Conservation (phyloP, 2,888 invertebrate genomes). For the Epiblema foenella region DNA sequence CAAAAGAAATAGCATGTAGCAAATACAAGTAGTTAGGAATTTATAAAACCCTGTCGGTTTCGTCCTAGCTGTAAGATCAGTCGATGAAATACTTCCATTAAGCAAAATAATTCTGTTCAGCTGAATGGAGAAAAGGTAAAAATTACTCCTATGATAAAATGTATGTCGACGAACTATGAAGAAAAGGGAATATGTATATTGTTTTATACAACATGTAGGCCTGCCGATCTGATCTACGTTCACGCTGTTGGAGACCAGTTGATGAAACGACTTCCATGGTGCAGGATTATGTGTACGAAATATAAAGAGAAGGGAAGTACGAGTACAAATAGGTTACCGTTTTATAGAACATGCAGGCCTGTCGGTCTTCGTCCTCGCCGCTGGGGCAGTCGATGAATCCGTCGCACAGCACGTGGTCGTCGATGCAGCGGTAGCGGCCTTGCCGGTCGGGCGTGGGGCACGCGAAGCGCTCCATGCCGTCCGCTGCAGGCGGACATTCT, state of each 20-base stretch:
- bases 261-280: no score
- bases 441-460: constrained; percentile 96
- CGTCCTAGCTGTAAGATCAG: no score
- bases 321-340: constrained; percentile 87
- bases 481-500: constrained; percentile 97
- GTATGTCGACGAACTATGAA: not conserved
- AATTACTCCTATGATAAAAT: not conserved
- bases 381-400: constrained; percentile 97
- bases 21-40: no score
- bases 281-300: no score
- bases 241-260: no score
- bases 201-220: not conserved
- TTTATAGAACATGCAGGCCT: constrained; percentile 98
- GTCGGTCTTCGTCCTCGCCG: constrained; percentile 96
- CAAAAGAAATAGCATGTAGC: no score
- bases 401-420: constrained; percentile 97
- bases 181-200: not conserved
- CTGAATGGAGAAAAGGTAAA: no score
- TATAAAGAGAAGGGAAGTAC: no score
- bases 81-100: no score
- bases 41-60: no score
- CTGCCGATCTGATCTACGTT: not conserved
- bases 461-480: constrained; percentile 97
- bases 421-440: constrained; percentile 97
- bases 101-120: no score